Evolutionary conservation across 2,888 invertebrate genomes (phyloP).

Genomic region (Drosophila helvetica): DNA sequence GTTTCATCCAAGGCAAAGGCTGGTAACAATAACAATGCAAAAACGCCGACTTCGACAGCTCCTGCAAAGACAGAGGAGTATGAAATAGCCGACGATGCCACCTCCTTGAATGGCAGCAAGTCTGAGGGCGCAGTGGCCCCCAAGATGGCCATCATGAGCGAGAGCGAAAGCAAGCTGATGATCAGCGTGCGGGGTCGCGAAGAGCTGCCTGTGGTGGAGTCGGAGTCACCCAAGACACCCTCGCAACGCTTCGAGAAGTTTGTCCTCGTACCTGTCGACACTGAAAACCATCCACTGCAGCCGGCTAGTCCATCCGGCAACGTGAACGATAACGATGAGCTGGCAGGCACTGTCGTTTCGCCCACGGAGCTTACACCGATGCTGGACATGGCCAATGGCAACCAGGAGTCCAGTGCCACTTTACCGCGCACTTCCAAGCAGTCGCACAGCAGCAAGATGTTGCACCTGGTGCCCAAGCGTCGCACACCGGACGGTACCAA

Average conservation of each 20-base stretch:
- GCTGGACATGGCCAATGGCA: constrained; percentile 79
- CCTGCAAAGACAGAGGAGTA: constrained; percentile 83
- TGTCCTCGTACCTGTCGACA: constrained; percentile 79
- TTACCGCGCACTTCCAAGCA: constrained; percentile 80
- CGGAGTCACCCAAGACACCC: constrained; percentile 55
- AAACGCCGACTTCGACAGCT: constrained; percentile 2
- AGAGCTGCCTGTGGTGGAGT: constrained; percentile 87
- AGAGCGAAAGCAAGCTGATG: constrained; percentile 84
- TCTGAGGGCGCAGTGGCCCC: constrained; percentile 67
- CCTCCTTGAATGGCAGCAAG: constrained; percentile 83
- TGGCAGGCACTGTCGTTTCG: constrained; percentile 23
- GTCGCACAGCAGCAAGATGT: constrained; percentile 79
- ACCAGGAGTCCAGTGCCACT: constrained; percentile 57
- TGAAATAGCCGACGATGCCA: constrained; percentile 86
- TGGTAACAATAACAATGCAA: constrained; percentile 53
- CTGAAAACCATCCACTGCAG: constrained; percentile 82
- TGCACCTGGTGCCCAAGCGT: constrained; percentile 88
- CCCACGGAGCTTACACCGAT: constrained; percentile 56
- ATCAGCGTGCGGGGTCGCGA: constrained; percentile 88
- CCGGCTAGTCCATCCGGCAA: constrained; percentile 31
- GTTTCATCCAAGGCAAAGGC: constrained; percentile 23
- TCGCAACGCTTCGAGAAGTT: constrained; percentile 75
- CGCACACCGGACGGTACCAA: constrained; percentile 93
- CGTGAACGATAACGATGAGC: constrained; percentile 49
- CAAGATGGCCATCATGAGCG: constrained; percentile 85